phyloP scores from a whole-genome alignment of 2,888 invertebrate species.

The Petrolisthes manimaculis region DNA sequence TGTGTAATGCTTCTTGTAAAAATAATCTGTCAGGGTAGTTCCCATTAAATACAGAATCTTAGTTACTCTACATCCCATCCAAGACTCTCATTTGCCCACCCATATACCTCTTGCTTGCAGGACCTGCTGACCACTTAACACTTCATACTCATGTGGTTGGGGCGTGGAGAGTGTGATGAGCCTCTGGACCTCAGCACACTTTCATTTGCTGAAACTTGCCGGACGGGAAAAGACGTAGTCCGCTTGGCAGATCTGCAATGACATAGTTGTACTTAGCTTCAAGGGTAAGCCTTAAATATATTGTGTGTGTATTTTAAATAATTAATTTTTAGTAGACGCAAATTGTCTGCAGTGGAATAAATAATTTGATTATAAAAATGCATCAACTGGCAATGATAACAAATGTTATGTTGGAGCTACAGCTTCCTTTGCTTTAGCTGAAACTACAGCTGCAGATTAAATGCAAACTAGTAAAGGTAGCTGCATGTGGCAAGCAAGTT shows the following conservation, averaged over 20 bases:
- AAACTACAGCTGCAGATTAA: background rate
- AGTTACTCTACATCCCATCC: too few species aligned
- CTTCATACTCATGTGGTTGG: slow-evolving; percentile 60
- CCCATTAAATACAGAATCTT: too few species aligned
- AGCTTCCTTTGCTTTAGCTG: background rate
- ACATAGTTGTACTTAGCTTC: background rate
- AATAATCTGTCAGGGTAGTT: too few species aligned
- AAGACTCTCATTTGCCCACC: too few species aligned
- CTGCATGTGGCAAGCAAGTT: slow-evolving; percentile 16
- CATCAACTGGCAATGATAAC: slow-evolving; percentile 24
- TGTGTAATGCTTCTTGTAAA: too few species aligned
- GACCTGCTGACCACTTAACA: slow-evolving; percentile 8
- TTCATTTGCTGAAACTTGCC: slow-evolving; percentile 58
- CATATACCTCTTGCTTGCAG: too few species aligned
- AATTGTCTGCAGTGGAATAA: background rate
- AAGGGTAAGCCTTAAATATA: background rate
- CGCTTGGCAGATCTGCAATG: slow-evolving; percentile 67
- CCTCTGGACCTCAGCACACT: slow-evolving; percentile 54
- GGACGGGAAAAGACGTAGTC: slow-evolving; percentile 67
- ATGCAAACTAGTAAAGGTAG: slow-evolving; percentile 20
- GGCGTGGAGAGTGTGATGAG: slow-evolving; percentile 47
- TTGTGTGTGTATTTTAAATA: background rate
- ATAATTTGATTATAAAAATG: slow-evolving; percentile 29
- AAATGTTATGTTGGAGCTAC: slow-evolving; percentile 2
- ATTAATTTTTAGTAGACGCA: background rate